These are phyloP conservation scores for Rutilus rutilus DNA, from an alignment of 2,113 vertebrate species.

Conservation along the genomic window DNA sequence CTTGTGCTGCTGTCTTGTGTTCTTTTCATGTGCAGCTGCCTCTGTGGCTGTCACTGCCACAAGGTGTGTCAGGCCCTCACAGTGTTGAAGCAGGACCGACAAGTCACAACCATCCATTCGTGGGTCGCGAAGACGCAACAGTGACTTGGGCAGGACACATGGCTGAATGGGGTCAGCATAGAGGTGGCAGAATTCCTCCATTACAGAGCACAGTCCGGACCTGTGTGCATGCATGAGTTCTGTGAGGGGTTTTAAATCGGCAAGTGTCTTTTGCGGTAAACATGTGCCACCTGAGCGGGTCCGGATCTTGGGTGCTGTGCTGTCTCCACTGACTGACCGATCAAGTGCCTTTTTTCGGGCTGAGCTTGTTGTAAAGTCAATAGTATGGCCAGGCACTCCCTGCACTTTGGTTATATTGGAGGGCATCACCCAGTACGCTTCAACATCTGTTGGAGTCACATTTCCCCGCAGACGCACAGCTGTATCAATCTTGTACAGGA, in stretches of 20 bases:
- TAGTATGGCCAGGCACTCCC: background rate
- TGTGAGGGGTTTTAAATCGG: no score
- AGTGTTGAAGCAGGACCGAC: constrained; percentile 4
- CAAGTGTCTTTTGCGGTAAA: constrained; percentile 58
- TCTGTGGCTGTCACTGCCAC: constrained; percentile 13
- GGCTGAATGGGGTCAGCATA: background rate
- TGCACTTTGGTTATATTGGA: constrained; percentile 9
- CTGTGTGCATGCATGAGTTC: no score
- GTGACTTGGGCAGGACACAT: background rate
- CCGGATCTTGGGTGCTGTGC: background rate
- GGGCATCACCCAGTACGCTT: constrained; percentile 29
- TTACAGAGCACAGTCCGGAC: background rate
- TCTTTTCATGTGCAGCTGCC: constrained; percentile 19
- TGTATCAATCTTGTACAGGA: no score
- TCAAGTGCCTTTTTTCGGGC: background rate
- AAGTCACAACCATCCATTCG: constrained; percentile 6
- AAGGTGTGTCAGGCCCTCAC: constrained; percentile 22
- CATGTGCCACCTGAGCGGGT: constrained; percentile 6
- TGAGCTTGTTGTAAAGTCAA: constrained; percentile 24
- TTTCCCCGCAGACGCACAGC: background rate
- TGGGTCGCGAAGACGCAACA: constrained; percentile 2
- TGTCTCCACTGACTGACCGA: constrained; percentile 1
- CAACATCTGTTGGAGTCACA: constrained; percentile 11
- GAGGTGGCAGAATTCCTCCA: constrained; percentile 8
- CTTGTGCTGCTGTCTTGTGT: constrained; percentile 6